Conservation (phyloP, 2,888 invertebrate species). For the Heteropelma amictum region DNA sequence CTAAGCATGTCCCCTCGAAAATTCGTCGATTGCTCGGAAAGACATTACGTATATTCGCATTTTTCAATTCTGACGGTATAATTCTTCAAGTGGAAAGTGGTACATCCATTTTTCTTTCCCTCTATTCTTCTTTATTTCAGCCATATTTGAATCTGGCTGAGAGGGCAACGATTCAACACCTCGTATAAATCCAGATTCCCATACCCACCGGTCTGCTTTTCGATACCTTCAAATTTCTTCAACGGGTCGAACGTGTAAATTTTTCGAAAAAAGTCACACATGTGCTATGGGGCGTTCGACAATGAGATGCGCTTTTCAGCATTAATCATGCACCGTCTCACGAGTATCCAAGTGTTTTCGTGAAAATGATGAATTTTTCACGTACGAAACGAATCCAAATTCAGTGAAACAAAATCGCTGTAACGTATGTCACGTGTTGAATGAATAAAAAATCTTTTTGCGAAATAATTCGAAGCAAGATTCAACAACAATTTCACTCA, state of each 20-base stretch:
- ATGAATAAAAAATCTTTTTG: no score
- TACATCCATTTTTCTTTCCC: conserved; percentile 5
- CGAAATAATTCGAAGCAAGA: no score
- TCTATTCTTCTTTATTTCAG: not conserved
- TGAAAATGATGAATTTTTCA: no score
- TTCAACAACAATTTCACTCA: not conserved
- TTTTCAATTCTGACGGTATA: conserved; percentile 35
- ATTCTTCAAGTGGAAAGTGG: conserved; percentile 38
- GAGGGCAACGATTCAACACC: conserved; percentile 63
- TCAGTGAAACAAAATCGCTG: no score
- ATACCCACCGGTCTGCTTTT: conserved; percentile 66
- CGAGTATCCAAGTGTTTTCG: no score
- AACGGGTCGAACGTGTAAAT: conserved; percentile 70
- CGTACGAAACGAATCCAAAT: no score
- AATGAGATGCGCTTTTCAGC: no score
- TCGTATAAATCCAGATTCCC: conserved; percentile 70
- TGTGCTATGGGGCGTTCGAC: no score
- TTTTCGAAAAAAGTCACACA: conserved; percentile 62
- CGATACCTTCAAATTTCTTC: conserved; percentile 71
- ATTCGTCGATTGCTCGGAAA: not conserved
- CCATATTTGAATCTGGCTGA: conserved; percentile 33
- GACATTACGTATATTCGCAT: conserved; percentile 15
- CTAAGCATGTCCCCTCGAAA: conserved; percentile 7
- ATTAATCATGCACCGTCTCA: no score
- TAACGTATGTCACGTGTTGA: no score